Evolutionary conservation across 1,140 invertebrate genomes (phyloP), one percentile per base, ranked within the genome.

Genomic region (Anastrepha obliqua): DNA sequence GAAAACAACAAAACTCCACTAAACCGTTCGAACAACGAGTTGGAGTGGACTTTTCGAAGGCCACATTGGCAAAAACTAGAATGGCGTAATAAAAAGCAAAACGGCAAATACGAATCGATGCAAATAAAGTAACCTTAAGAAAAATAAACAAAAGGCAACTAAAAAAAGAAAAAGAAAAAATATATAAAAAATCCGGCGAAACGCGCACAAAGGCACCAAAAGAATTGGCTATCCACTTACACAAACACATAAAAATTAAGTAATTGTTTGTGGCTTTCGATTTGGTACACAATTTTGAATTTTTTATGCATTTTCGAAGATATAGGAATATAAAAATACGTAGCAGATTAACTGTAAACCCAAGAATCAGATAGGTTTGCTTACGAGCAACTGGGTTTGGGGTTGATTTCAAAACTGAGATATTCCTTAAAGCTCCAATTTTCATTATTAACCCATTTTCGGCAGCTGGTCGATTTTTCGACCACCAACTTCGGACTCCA

Each of bases 31-130:
- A 74, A 74, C 67, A 11, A 47, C 67, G 7, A 47, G 44, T 29
- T 47, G 15, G 67, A 74, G 39, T 74, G 17, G 67, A 47, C 39
- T 74, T 74, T 29, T 47, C 67, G 42, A 74, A 74, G 67, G 67
- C 67, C 67, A 42, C 11, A 29, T 67, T 7, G 6, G 65, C 44
- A 74, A 74, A 74, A 47, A 17, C 39, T 74, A 17, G 42, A 74
- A 17, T 74, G 67, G 39, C 13, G 4, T 62, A 62, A 62, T n/a
- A 62, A 62, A 62, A 62, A 55, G 6, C 51, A 55, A 17, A 62
- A 5, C 17, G 15, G 15, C 60, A 62, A 47, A 74, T 44, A 15
- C 1, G 15, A 74, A 55, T 42, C 42, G 67, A 74, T 44, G 67
- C 67, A 74, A 74, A 74, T 39, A 44, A 74, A 74, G 67, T 15